A percentile compares a stretch with the other conserved stretches of the same genome.
These are phyloP conservation scores for Paramormyrops kingsleyae DNA, from an alignment of 2,113 vertebrate species.

Conservation along the genomic window DNA sequence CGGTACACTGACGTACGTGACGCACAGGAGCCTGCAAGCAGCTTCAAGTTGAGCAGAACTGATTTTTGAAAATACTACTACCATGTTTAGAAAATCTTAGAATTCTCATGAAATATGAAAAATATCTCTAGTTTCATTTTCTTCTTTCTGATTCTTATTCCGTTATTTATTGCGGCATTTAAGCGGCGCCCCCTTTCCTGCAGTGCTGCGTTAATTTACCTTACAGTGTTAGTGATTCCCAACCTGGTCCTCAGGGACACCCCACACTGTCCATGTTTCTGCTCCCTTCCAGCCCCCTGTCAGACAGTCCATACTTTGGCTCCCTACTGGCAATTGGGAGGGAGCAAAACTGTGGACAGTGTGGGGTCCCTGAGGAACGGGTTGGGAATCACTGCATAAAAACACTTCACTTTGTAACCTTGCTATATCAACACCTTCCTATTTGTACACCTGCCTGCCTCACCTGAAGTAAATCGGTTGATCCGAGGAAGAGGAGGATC, in stretches of 20 bases:
- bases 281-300: neutral
- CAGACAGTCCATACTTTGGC: neutral
- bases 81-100: neutral
- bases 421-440: neutral
- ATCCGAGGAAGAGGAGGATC: constrained; percentile 66
- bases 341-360: neutral
- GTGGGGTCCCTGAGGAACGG: neutral
- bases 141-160: neutral
- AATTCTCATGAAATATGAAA: neutral
- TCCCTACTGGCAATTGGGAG: neutral
- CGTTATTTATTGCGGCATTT: neutral
- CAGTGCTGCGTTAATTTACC: neutral
- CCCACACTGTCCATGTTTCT: neutral
- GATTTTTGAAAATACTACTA: neutral
- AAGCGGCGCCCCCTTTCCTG: neutral
- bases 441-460: neutral
- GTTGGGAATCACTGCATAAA: neutral
- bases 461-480: constrained; percentile 90
- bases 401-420: neutral
- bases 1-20: neutral
- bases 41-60: neutral
- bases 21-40: neutral
- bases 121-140: neutral
- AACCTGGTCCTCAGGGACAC: neutral
- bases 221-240: neutral